A percentile compares a stretch with the other conserved stretches of the same genome.
Evolutionary conservation across 2,797 vertebrate species (phyloP).

Genomic region (Sparidentex hasta): DNA sequence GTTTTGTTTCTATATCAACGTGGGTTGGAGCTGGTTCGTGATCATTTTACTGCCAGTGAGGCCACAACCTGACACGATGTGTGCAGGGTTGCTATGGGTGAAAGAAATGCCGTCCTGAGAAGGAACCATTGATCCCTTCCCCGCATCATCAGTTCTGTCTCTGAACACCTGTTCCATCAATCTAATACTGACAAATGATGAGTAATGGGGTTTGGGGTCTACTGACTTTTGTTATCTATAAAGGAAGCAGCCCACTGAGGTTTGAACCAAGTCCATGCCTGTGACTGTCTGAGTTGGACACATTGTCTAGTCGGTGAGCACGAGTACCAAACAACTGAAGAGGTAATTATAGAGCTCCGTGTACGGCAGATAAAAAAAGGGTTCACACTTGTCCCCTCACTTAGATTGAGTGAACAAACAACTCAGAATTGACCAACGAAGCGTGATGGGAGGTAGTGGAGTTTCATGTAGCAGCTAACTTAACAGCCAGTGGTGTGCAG

Average conservation of each 20-base stretch:
- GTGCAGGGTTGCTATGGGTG: background rate
- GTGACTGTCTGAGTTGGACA: background rate
- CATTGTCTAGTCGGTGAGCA: background rate
- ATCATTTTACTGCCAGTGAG: too few relatives aligned
- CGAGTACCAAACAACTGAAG: background rate
- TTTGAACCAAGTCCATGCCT: background rate
- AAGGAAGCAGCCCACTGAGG: background rate
- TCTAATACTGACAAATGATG: slow-evolving; percentile 33
- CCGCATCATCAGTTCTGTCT: slow-evolving; percentile 31
- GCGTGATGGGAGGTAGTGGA: background rate
- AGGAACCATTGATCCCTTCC: background rate
- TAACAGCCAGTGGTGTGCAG: background rate
- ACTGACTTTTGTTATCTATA: slow-evolving; percentile 3
- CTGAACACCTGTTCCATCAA: slow-evolving; percentile 16
- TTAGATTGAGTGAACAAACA: slow-evolving; percentile 7
- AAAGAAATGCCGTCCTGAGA: background rate
- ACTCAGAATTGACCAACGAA: background rate
- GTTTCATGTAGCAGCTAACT: slow-evolving; percentile 2
- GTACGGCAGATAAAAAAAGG: background rate
- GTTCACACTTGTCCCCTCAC: background rate
- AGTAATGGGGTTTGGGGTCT: slow-evolving; percentile 7
- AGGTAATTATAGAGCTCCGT: slow-evolving; percentile 1
- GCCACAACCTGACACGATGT: background rate
- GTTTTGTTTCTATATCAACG: too few relatives aligned
- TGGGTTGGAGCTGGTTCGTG: too few relatives aligned